phyloP scores from a whole-genome alignment of 2,797 vertebrate species.

The Cetoscarus ocellatus region DNA sequence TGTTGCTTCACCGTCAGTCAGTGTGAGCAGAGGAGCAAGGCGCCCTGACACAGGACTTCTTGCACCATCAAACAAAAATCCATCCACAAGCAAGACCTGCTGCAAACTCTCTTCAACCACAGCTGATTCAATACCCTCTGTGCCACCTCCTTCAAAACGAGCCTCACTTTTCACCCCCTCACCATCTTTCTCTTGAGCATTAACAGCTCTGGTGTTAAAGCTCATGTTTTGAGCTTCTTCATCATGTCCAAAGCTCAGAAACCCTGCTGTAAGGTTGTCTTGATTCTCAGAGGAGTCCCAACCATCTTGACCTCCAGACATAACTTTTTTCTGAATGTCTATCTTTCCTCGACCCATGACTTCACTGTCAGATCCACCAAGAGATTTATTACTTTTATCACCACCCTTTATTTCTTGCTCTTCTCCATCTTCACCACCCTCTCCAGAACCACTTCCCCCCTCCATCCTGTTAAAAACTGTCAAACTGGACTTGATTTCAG shows the following conservation, averaged over 20 bases:
- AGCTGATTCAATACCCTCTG: not conserved
- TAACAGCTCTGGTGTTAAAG: not conserved
- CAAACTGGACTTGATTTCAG: slow-evolving; percentile 10
- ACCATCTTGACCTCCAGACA: not conserved
- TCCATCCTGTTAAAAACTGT: slow-evolving; percentile 20
- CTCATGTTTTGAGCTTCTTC: slow-evolving; percentile 1
- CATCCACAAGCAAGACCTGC: slow-evolving; percentile 13
- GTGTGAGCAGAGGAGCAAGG: slow-evolving; percentile 47
- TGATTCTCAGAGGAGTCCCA: not conserved
- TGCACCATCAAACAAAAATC: slow-evolving; percentile 37
- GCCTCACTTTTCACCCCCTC: not conserved
- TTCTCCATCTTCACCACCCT: slow-evolving; percentile 10
- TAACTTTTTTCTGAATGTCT: not conserved
- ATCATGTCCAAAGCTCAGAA: not conserved
- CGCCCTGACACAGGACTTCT: slow-evolving; percentile 8
- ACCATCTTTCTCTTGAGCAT: not conserved
- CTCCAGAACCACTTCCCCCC: slow-evolving; percentile 60
- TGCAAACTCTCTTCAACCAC: slow-evolving; percentile 18
- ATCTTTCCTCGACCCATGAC: not conserved
- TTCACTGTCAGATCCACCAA: not conserved
- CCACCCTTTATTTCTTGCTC: not conserved
- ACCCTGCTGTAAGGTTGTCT: not conserved
- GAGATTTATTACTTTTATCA: not conserved
- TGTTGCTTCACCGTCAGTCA: slow-evolving; percentile 19
- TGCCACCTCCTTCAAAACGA: not conserved